A percentile compares a stretch with the other conserved stretches of the same genome.
phyloP scores from a whole-genome alignment of 37 sponge, comb jelly and placozoan genomes.

The Theonella swinhoei region DNA sequence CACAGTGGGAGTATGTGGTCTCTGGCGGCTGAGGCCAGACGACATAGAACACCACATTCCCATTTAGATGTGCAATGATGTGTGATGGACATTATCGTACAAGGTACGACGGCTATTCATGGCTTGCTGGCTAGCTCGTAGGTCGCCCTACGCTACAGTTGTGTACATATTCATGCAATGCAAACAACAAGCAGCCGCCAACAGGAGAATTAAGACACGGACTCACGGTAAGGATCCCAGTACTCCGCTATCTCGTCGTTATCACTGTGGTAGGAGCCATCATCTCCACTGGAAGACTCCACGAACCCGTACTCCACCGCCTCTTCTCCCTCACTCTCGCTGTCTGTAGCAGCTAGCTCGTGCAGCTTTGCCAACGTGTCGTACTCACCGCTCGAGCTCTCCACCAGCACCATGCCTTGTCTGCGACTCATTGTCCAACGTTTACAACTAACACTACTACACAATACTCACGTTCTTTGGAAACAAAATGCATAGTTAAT shows the following conservation, averaged over 20 bases:
- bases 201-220: no score
- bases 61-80: no score
- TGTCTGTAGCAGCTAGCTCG: neutral
- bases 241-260: conserved; percentile 64
- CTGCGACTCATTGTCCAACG: neutral
- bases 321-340: conserved; percentile 10
- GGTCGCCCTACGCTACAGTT: no score
- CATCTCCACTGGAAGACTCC: conserved; percentile 8
- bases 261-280: conserved; percentile 54
- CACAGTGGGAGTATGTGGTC: neutral
- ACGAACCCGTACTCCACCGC: conserved; percentile 38
- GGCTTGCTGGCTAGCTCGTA: no score
- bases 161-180: no score
- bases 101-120: no score
- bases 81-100: no score
- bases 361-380: neutral
- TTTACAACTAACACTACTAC: neutral
- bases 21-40: no score
- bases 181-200: no score
- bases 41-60: no score
- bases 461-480: neutral
- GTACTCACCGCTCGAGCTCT: neutral
- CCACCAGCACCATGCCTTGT: conserved; percentile 43
- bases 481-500: no score
- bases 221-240: conserved; percentile 83